Conservation (phyloP, 2,888 invertebrate species). For the Exocentrus adspersus region DNA sequence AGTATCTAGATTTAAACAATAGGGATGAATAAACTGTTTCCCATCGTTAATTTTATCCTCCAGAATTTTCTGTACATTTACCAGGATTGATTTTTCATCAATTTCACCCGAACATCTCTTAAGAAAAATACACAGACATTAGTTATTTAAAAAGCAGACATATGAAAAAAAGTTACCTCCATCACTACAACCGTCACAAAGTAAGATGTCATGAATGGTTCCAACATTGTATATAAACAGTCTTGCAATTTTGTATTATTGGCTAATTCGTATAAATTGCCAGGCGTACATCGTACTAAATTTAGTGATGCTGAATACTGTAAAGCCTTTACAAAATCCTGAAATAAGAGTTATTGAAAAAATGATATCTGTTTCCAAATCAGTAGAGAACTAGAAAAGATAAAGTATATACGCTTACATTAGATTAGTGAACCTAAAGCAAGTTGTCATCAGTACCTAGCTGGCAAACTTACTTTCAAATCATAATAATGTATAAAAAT, state of each 20-base stretch:
- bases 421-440: too few relatives aligned
- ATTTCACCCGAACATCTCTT: constrained; percentile 51
- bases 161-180: constrained; percentile 57
- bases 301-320: constrained; percentile 55
- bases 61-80: constrained; percentile 69
- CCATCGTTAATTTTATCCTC: constrained; percentile 65
- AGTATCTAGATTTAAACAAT: constrained; percentile 78
- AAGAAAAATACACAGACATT: constrained; percentile 44
- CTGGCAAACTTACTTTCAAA: too few relatives aligned
- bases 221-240: constrained; percentile 69
- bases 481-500: too few relatives aligned
- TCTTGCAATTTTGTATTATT: constrained; percentile 64
- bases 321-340: constrained; percentile 65
- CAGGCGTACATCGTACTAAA: constrained; percentile 52
- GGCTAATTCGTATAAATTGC: constrained; percentile 59
- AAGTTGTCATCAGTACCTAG: too few relatives aligned
- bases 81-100: constrained; percentile 67
- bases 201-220: constrained; percentile 73
- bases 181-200: constrained; percentile 65
- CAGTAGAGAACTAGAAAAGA: too few relatives aligned
- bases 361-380: too few relatives aligned
- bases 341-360: constrained; percentile 40
- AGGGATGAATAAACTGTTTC: constrained; percentile 70
- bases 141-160: constrained; percentile 9
- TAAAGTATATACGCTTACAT: too few relatives aligned